Percentiles rank a stretch among this genome's conserved stretches.
Evolutionary conservation across 2,113 vertebrate genomes (phyloP).

Genomic region (Pavo muticus): DNA sequence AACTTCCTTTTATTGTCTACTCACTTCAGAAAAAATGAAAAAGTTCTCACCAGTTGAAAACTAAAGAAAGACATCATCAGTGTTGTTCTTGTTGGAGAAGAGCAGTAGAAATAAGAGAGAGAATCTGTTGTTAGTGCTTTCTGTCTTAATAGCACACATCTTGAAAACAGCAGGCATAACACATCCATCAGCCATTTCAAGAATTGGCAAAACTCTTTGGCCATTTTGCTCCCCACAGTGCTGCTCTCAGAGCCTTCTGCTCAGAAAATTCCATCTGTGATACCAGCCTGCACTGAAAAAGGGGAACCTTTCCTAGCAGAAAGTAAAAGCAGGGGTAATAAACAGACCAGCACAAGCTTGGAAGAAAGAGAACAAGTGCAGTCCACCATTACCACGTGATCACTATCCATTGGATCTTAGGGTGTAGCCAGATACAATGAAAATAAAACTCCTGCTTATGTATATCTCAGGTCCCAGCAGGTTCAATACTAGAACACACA

Average conservation of each 20-base stretch:
- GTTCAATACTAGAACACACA: not conserved
- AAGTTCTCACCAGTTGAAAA: not conserved
- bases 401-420: not conserved
- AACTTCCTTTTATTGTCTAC: not conserved
- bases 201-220: not conserved
- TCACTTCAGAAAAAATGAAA: not conserved
- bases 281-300: not conserved
- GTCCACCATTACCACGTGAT: not conserved
- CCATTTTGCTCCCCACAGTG: not conserved
- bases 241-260: not conserved
- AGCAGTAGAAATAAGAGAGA: not conserved
- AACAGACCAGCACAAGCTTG: not conserved
- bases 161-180: not conserved
- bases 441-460: not conserved
- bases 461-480: not conserved
- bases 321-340: not conserved
- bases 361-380: not conserved
- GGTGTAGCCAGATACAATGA: not conserved
- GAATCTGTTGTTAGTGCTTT: not conserved
- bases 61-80: not conserved
- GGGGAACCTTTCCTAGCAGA: not conserved
- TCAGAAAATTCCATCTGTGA: not conserved
- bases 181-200: not conserved
- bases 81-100: not conserved
- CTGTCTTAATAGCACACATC: not conserved